Evolutionary conservation across 1,140 invertebrate genomes (phyloP).

Genomic region (Temnothorax nylanderi): DNA sequence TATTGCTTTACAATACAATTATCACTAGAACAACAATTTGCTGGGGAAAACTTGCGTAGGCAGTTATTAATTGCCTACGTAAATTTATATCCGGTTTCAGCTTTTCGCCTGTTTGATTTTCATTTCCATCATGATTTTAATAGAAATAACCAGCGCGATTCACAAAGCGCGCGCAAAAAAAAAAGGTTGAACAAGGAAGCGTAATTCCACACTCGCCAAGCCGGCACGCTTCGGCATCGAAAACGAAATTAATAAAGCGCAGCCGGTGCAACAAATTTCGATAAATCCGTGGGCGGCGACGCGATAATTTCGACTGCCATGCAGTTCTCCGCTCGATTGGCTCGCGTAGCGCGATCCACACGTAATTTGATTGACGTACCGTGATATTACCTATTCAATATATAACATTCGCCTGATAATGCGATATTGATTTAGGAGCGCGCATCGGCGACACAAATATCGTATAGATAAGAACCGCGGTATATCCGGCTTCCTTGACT

Average conservation of each 20-base stretch:
- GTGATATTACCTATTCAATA: constrained; percentile 49
- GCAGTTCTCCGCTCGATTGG: constrained; percentile 31
- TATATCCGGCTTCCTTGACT: constrained; percentile 42
- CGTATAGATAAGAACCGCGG: constrained; percentile 46
- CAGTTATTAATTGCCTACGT: background rate
- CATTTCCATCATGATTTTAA: constrained; percentile 43
- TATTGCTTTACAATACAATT: background rate
- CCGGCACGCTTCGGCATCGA: constrained; percentile 35
- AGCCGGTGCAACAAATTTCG: constrained; percentile 59
- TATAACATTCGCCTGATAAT: constrained; percentile 62
- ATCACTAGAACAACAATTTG: background rate
- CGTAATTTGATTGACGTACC: constrained; percentile 68
- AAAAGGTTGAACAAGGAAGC: constrained; percentile 45
- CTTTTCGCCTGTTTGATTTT: constrained; percentile 45
- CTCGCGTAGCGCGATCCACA: constrained; percentile 50
- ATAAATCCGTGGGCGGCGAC: constrained; percentile 49
- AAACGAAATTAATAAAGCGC: constrained; percentile 59
- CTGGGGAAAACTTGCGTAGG: background rate
- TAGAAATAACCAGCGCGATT: constrained; percentile 44
- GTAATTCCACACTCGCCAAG: constrained; percentile 27
- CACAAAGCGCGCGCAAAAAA: constrained; percentile 25
- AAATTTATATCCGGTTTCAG: background rate
- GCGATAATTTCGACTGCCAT: constrained; percentile 36
- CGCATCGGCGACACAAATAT: constrained; percentile 61
- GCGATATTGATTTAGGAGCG: constrained; percentile 70